A percentile compares a stretch with the other conserved stretches of the same genome.
Evolutionary conservation across 2,888 invertebrate species (phyloP).

Genomic region (Campopleginae sp.): DNA sequence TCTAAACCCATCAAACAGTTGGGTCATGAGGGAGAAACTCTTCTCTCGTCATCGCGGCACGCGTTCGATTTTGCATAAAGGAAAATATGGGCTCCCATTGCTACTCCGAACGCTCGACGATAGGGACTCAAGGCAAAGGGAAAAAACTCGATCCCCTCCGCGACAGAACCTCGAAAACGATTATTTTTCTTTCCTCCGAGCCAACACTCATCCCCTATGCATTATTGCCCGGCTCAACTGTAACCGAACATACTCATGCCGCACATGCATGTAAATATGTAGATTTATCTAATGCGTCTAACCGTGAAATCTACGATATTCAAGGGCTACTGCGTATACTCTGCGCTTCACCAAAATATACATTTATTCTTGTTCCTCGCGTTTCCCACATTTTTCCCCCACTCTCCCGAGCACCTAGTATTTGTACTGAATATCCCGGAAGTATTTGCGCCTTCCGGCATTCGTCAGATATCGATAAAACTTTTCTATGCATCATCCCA

Average conservation of each 20-base stretch:
- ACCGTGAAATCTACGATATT: constrained; percentile 57
- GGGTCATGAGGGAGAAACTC: constrained; percentile 34
- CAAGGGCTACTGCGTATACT: constrained; percentile 45
- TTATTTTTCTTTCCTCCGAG: constrained; percentile 63
- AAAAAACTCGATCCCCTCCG: constrained; percentile 60
- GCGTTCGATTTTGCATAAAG: constrained; percentile 75
- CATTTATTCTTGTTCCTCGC: constrained; percentile 53
- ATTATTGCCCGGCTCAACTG: constrained; percentile 62
- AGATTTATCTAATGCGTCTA: constrained; percentile 40
- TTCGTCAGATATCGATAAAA: constrained; percentile 64
- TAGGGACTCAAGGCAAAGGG: constrained; percentile 60
- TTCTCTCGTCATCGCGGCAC: constrained; percentile 67
- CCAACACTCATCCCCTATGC: constrained; percentile 51
- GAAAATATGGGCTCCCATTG: constrained; percentile 54
- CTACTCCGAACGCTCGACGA: constrained; percentile 50
- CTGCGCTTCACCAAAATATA: constrained; percentile 24
- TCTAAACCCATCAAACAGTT: constrained; percentile 26
- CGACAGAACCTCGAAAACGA: constrained; percentile 55
- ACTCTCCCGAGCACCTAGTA: background rate
- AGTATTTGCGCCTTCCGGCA: constrained; percentile 40
- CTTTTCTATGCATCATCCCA: constrained; percentile 42
- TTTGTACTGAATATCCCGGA: constrained; percentile 38
- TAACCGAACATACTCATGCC: constrained; percentile 39
- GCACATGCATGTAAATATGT: constrained; percentile 39
- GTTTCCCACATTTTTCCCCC: constrained; percentile 1